Evolutionary conservation across 2,113 vertebrate genomes (phyloP), one percentile per base, ranked within the genome.

Genomic region (Toxotes jaculatrix): DNA sequence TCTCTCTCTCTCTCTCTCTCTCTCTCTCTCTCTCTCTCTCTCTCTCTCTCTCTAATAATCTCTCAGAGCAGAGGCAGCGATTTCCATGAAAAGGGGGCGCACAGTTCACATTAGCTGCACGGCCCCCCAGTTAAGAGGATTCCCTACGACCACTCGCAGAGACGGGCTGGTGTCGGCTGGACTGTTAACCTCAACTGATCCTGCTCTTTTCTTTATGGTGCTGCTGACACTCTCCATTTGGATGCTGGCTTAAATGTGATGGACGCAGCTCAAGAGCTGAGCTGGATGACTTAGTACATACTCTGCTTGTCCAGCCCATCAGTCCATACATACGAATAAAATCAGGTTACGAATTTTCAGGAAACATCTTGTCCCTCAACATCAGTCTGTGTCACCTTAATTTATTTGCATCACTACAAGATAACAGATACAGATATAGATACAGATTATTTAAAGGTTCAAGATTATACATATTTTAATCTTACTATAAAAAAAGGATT

Each of bases 51-150:
- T 66, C 60, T 73, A 77, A 88, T 93, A 93, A 91, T 91, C 90
- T 89, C 82, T 76, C 27, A 73, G 79, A 91, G 85, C 67, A 80
- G 75, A 87, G 32, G 80, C 89, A 77, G 49, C 64, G 68, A 85
- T 91, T 87, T 91, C 84, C 62, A 82, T 74, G 67, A 90, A 89
- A 76, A 68, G 72, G 75, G 82, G 49, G 27, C 53, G 75, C 47
- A 72, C 40, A 68, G 88, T 53, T 82, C 81, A 81, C 72, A 91
- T 87, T 74, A 85, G 88, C 87, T 40, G 38, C 70, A 69, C 17
- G 43, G 82, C 45, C 64, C 40, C 40, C 80, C 72, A 59, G 92
- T 88, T 93, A 93, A 94, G 90, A 93, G 85, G 93, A 93, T 94
- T 94, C 85, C 80, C 68, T 70, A 12, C 9, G 53, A 83, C 79